These are phyloP conservation scores for Sarcophilus harrisii DNA, from an alignment of 2,797 vertebrate genomes.

Conservation along the genomic window DNA sequence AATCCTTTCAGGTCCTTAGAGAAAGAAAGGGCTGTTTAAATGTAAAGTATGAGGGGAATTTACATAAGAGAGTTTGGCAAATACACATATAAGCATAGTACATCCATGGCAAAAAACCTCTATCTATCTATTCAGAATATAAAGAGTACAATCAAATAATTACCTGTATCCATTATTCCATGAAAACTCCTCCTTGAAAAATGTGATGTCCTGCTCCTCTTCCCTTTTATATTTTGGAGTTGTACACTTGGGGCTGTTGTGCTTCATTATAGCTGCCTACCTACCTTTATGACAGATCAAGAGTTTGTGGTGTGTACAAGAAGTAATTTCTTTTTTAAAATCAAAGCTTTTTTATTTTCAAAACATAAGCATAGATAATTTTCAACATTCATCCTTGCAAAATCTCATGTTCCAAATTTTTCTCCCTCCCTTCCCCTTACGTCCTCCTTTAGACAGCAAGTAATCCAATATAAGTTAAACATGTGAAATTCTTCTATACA, in stretches of 20 bases:
- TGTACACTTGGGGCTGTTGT: slow-evolving; percentile 31
- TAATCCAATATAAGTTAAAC: too few species aligned
- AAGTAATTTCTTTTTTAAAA: neutral
- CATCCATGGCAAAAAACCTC: slow-evolving; percentile 44
- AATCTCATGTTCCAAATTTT: too few species aligned
- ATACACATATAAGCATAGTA: slow-evolving; percentile 64
- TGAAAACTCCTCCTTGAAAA: slow-evolving; percentile 29
- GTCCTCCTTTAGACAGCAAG: too few species aligned
- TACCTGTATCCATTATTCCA: slow-evolving; percentile 52
- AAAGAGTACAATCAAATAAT: slow-evolving; percentile 45
- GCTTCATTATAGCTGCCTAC: slow-evolving; percentile 53
- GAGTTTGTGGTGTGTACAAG: neutral
- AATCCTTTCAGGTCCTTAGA: slow-evolving; percentile 76
- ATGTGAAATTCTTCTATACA: too few species aligned
- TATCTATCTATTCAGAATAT: slow-evolving; percentile 41
- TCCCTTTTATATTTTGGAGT: slow-evolving; percentile 22
- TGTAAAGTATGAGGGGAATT: slow-evolving; percentile 76
- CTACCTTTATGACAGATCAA: slow-evolving; percentile 47
- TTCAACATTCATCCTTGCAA: too few species aligned
- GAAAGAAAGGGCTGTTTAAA: slow-evolving; percentile 78
- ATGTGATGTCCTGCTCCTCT: slow-evolving; percentile 19
- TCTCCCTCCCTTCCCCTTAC: too few species aligned
- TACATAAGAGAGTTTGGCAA: slow-evolving; percentile 72
- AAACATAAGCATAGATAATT: too few species aligned
- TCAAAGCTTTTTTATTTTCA: too few species aligned